These are phyloP conservation scores for Hemiprocne comata DNA, from an alignment of 2,113 vertebrate genomes.

Conservation along the genomic window DNA sequence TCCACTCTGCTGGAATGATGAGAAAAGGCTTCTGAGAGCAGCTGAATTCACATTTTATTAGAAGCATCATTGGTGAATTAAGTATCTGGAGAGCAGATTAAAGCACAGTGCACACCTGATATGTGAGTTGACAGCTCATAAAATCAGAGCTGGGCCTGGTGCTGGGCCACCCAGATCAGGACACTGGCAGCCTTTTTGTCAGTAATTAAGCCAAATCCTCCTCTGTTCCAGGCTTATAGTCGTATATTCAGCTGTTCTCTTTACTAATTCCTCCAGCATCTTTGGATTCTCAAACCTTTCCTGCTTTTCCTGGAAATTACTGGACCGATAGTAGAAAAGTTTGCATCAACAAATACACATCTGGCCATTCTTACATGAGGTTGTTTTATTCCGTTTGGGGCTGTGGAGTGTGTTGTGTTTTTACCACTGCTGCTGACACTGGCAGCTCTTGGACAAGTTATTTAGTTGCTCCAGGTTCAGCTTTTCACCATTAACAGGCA, in stretches of 20 bases:
- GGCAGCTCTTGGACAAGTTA: neutral
- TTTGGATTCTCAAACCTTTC: neutral
- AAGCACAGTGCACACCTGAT: neutral
- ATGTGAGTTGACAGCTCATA: neutral
- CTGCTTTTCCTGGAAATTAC: neutral
- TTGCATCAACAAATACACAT: neutral
- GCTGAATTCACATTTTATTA: conserved; percentile 46
- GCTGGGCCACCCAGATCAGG: neutral
- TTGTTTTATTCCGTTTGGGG: neutral
- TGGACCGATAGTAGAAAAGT: neutral
- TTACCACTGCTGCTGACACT: neutral
- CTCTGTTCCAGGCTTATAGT: neutral
- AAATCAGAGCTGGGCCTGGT: neutral
- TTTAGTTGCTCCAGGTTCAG: neutral
- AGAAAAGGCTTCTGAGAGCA: conserved; percentile 33
- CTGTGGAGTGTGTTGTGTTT: neutral
- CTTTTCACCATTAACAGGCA: neutral
- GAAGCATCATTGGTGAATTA: conserved; percentile 12
- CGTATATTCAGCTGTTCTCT: neutral
- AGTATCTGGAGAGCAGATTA: conserved; percentile 12
- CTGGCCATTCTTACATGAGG: neutral
- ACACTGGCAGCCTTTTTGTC: neutral
- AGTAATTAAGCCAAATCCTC: neutral
- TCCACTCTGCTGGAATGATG: conserved; percentile 11
- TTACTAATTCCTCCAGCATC: neutral